Percentiles rank a stretch among this genome's conserved stretches.
phyloP scores from a whole-genome alignment of 2,113 vertebrate species.

The Microtus oregoni region DNA sequence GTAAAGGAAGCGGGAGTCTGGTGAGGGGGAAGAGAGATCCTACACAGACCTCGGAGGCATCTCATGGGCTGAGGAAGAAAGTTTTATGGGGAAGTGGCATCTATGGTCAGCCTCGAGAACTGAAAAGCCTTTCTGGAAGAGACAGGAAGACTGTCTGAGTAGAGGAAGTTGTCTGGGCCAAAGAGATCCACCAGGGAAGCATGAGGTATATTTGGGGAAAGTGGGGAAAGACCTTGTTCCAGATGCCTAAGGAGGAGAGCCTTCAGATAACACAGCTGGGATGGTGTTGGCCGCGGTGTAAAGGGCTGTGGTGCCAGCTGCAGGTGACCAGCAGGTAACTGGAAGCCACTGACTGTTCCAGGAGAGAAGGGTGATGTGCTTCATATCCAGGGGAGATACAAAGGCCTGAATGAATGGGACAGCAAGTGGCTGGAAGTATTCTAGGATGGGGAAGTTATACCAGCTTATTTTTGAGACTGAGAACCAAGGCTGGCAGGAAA shows the following conservation, averaged over 20 bases:
- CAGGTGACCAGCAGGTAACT: not conserved
- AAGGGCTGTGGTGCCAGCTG: not conserved
- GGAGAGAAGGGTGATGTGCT: not conserved
- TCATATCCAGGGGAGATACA: not conserved
- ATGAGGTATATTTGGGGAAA: not conserved
- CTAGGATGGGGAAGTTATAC: not conserved
- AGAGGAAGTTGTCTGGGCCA: not conserved
- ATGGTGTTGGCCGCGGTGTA: not conserved
- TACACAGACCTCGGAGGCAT: not conserved
- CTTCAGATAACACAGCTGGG: not conserved
- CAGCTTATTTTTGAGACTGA: not conserved
- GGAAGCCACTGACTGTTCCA: too few relatives aligned
- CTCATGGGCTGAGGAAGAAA: not conserved
- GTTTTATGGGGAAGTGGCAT: not conserved
- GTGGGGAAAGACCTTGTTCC: not conserved
- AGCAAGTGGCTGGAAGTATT: not conserved
- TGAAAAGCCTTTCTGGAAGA: not conserved
- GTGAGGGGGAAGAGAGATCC: not conserved
- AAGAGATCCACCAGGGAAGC: not conserved
- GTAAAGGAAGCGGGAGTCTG: not conserved
- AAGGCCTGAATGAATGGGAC: not conserved
- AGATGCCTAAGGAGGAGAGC: not conserved
- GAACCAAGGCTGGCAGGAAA: conserved; percentile 1
- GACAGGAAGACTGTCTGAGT: not conserved
- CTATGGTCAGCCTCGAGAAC: not conserved